Base-by-base conservation (phyloP, 2,113 vertebrate species). In the Marcusenius ussheri region DNA sequence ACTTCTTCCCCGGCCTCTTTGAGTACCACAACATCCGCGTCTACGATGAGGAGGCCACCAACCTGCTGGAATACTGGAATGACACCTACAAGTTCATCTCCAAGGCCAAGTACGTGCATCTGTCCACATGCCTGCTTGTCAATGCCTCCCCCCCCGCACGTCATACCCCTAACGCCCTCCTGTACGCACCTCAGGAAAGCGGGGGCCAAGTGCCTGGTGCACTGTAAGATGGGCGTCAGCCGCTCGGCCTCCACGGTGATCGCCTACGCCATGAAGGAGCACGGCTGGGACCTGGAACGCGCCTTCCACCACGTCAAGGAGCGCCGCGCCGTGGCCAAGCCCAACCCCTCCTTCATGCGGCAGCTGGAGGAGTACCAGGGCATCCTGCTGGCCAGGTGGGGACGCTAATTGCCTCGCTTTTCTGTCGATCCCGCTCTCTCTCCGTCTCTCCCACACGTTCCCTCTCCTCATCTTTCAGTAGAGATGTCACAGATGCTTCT, bases 201-300 rank as follows among this genome's bases (percentile, higher is more conserved):
- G 0, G 98, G 98, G 39, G 97, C 96, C 0, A 99, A 99, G 94
- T 99, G 98, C 93, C 96, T 99, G 91, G 98, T 99, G 91, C 98
- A 99, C 96, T 99, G 98, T 95, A 99, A 99, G 94, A 99, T 99
- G 98, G 98, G 98, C 0, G 97, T 99, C 93, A 99, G 98, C 83
- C 97, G 98, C 91, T 99, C 98, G 0, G 98, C 98, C 0, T 99
- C 98, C 94, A 99, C 98, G 0, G 98, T 99, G 90, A 99, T 99
- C 6, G 98, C 98, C 35, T 99, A 99, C 0, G 98, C 98, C 49
- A 99, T 99, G 98, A 99, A 99, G 93, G 98, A 99, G 39, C 98
- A 99, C 0, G 98, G 98, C 95, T 99, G 98, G 98, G 97, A 98
- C 92, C 96, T 99, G 94, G 97, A 98, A 91, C 95, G 95, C 1